These are phyloP conservation scores for Esox masquinongy DNA, from an alignment of 2,797 vertebrate genomes.

Conservation along the genomic window DNA sequence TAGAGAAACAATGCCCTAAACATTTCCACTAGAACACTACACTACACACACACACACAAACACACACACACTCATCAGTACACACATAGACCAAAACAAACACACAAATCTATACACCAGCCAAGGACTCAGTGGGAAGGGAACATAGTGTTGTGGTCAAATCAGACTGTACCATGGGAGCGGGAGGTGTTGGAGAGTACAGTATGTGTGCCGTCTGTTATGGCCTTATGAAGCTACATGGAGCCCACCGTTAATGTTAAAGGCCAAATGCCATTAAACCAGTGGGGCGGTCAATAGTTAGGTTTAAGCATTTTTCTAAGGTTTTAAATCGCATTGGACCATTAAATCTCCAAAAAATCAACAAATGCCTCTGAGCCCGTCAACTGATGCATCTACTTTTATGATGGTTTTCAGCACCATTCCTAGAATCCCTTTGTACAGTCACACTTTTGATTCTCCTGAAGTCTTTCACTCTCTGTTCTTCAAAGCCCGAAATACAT, in stretches of 20 bases:
- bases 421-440: neutral
- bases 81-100: conserved; percentile 23
- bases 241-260: neutral
- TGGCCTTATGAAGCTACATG: neutral
- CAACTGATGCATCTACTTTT: neutral
- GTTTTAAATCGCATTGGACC: neutral
- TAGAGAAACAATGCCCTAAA: conserved; percentile 33
- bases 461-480: neutral
- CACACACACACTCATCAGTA: neutral
- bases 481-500: neutral
- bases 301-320: neutral
- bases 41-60: neutral
- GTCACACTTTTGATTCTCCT: neutral
- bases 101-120: neutral
- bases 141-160: neutral
- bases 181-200: neutral
- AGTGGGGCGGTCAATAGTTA: neutral
- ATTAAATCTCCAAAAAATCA: neutral
- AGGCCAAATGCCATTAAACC: neutral
- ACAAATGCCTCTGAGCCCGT: no score
- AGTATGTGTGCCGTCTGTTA: neutral
- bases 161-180: neutral
- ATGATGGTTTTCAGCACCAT: neutral
- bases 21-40: conserved; percentile 13
- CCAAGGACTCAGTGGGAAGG: neutral